Conservation (phyloP, 2,888 invertebrate genomes). For the Papilio elwesi region DNA sequence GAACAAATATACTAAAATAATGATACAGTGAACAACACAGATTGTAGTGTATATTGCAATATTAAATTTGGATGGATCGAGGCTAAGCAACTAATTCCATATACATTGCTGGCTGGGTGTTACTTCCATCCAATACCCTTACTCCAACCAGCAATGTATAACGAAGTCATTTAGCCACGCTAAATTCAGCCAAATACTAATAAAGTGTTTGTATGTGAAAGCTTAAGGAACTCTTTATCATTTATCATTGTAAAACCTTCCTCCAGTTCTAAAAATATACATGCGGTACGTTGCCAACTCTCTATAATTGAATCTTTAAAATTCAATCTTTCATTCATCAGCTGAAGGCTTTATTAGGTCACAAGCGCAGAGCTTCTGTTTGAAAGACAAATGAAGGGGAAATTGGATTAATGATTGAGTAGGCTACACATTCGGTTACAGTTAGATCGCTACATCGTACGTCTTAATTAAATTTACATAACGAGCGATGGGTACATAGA, state of each 20-base stretch:
- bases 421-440: neutral
- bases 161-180: no score
- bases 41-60: no score
- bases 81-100: no score
- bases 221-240: neutral
- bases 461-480: conserved; percentile 9
- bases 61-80: no score
- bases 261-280: neutral
- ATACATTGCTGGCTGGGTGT: no score
- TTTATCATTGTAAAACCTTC: neutral
- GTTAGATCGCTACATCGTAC: conserved; percentile 1
- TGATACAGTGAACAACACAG: no score
- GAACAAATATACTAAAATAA: no score
- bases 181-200: no score
- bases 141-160: no score
- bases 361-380: neutral
- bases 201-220: neutral
- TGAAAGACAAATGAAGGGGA: conserved; percentile 13
- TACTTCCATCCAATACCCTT: no score
- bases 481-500: neutral
- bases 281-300: neutral
- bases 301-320: conserved; percentile 5
- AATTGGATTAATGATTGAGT: conserved; percentile 17
- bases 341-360: neutral
- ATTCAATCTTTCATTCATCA: conserved; percentile 16